Percentiles rank a stretch among this genome's conserved stretches.
These are phyloP conservation scores for Pseudomyrmex cubaensis DNA, from an alignment of 1,140 invertebrate species.

Conservation along the genomic window DNA sequence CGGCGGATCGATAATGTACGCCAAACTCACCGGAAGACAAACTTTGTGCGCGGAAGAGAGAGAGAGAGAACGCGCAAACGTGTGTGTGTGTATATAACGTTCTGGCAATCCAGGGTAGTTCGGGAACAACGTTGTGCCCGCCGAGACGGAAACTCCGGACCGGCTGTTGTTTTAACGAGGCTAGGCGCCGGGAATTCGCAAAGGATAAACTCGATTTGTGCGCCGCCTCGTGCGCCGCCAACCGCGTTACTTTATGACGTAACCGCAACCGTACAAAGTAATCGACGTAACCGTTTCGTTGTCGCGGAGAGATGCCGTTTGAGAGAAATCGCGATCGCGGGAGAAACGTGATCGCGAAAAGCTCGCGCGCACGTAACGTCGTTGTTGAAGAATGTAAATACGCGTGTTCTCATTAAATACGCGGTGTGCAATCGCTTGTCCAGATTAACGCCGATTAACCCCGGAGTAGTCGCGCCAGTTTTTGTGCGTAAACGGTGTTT, in stretches of 20 bases:
- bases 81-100: not conserved
- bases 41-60: conserved; percentile 24
- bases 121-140: conserved; percentile 38
- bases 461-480: too few species aligned
- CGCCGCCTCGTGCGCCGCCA: conserved; percentile 35
- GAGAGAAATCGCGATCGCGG: not conserved
- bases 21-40: conserved; percentile 43
- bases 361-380: not conserved
- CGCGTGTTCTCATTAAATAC: not conserved
- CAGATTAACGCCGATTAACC: too few species aligned
- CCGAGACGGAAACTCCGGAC: conserved; percentile 47
- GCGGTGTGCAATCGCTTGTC: too few species aligned
- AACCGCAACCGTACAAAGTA: conserved; percentile 44
- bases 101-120: conserved; percentile 45
- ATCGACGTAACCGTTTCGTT: conserved; percentile 38
- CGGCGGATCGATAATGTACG: conserved; percentile 34
- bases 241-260: conserved; percentile 54
- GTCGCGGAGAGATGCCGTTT: conserved; percentile 16
- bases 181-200: conserved; percentile 41
- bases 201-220: conserved; percentile 60
- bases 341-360: not conserved
- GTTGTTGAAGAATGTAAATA: not conserved
- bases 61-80: too few species aligned
- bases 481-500: too few species aligned
- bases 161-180: conserved; percentile 54